phyloP scores from a whole-genome alignment of 2,113 vertebrate genomes.

The Gopherus evgoodei region DNA sequence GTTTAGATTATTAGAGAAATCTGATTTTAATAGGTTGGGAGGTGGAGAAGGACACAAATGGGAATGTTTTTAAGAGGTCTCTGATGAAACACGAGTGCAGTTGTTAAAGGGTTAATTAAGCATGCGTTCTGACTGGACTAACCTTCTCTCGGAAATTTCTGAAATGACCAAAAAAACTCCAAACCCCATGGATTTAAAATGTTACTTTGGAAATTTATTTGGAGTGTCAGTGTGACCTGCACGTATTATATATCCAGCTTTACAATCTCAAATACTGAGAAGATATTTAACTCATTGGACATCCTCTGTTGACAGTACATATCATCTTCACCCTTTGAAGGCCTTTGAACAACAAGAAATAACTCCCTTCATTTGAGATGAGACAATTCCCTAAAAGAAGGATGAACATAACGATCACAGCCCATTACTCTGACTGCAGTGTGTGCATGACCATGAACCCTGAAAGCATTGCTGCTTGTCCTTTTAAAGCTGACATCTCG shows the following conservation, averaged over 20 bases:
- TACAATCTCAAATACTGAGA: not conserved
- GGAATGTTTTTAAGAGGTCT: not conserved
- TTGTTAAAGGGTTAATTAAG: not conserved
- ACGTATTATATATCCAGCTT: not conserved
- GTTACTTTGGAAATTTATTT: not conserved
- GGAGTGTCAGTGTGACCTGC: not conserved
- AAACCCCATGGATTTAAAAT: not conserved
- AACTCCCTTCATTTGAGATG: not conserved
- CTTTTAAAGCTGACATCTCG: not conserved
- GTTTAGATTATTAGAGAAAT: not conserved
- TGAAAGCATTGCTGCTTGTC: not conserved
- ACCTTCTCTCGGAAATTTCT: not conserved
- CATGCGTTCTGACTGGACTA: not conserved
- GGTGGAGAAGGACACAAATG: not conserved
- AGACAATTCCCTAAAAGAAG: slow-evolving; percentile 4
- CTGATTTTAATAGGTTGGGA: not conserved
- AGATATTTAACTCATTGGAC: not conserved
- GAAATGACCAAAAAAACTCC: not conserved
- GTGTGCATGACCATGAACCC: not conserved
- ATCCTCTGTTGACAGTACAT: not conserved
- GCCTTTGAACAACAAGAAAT: slow-evolving; percentile 9
- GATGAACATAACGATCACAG: not conserved
- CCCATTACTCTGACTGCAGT: slow-evolving; percentile 17
- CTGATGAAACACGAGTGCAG: not conserved
- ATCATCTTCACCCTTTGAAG: not conserved